phyloP scores from a whole-genome alignment of 1,140 invertebrate species.

The Oncopeltus fasciatus region DNA sequence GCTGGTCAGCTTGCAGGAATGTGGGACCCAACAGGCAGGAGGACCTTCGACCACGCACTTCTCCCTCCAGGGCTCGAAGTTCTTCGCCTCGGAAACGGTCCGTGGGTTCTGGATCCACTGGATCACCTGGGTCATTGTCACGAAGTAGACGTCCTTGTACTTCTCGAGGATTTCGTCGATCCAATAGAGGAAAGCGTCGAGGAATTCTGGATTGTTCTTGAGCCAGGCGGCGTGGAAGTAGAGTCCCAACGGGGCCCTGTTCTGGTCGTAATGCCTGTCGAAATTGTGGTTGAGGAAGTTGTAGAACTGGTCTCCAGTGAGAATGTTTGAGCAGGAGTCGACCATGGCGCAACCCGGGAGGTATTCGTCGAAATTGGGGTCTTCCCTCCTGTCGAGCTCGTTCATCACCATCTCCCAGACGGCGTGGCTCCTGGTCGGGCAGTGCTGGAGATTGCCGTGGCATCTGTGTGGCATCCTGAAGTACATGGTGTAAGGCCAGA shows the following conservation, averaged over 20 bases:
- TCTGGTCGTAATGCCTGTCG: constrained; percentile 85
- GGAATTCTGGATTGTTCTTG: constrained; percentile 84
- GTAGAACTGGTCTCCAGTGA: constrained; percentile 86
- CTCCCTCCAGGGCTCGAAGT: constrained; percentile 87
- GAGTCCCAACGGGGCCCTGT: constrained; percentile 79
- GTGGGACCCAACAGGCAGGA: constrained; percentile 72
- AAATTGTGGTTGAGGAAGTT: constrained; percentile 94
- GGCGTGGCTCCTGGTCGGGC: constrained; percentile 79
- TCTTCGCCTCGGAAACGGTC: constrained; percentile 68
- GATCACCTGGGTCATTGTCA: constrained; percentile 93
- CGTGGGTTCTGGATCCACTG: constrained; percentile 92
- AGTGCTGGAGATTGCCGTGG: constrained; percentile 84
- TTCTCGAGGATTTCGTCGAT: constrained; percentile 78
- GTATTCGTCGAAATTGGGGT: constrained; percentile 80
- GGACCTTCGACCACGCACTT: constrained; percentile 69
- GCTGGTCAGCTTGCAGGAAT: constrained; percentile 76
- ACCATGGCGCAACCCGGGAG: constrained; percentile 91
- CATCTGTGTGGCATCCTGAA: constrained; percentile 91
- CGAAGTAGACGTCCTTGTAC: constrained; percentile 88
- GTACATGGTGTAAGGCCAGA: constrained; percentile 96
- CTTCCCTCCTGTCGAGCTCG: constrained; percentile 80
- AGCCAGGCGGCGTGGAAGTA: constrained; percentile 94
- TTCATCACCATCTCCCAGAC: constrained; percentile 99
- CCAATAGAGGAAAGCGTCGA: constrained; percentile 87
- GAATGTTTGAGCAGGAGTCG: constrained; percentile 86